Conservation (phyloP, 2,113 vertebrate species). For the Columba janthina region DNA sequence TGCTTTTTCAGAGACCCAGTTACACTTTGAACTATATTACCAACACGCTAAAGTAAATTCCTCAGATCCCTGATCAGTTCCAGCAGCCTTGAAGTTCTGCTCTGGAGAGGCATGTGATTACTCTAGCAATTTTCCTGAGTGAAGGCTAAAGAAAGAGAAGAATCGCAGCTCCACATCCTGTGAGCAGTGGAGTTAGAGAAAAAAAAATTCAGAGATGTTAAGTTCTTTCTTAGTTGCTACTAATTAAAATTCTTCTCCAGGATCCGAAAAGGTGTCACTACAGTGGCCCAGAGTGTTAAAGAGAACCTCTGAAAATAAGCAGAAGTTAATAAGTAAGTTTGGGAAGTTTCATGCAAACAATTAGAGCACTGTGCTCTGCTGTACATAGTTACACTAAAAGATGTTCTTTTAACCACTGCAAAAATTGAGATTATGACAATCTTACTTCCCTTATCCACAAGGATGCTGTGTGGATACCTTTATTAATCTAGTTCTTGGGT, state of each 20-base stretch:
- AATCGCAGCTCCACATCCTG: neutral
- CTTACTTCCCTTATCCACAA: neutral
- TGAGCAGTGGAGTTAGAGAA: neutral
- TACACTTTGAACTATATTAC: neutral
- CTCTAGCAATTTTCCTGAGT: neutral
- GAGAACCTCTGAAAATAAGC: neutral
- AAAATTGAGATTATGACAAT: neutral
- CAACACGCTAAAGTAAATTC: neutral
- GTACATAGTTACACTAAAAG: neutral
- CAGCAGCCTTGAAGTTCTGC: neutral
- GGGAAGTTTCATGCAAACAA: neutral
- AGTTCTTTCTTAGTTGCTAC: neutral
- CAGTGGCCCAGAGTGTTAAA: neutral
- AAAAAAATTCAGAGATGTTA: neutral
- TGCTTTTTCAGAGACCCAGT: neutral
- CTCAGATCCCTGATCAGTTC: neutral
- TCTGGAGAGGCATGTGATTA: neutral
- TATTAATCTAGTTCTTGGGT: neutral
- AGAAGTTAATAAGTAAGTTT: neutral
- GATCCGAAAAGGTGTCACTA: neutral
- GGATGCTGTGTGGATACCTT: neutral
- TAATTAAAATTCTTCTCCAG: neutral
- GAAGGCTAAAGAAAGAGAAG: neutral
- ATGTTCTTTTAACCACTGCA: neutral
- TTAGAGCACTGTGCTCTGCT: neutral